Percentiles rank a stretch among this genome's conserved stretches.
Conservation (phyloP, 2,797 vertebrate genomes). For the Megaceryle alcyon region DNA sequence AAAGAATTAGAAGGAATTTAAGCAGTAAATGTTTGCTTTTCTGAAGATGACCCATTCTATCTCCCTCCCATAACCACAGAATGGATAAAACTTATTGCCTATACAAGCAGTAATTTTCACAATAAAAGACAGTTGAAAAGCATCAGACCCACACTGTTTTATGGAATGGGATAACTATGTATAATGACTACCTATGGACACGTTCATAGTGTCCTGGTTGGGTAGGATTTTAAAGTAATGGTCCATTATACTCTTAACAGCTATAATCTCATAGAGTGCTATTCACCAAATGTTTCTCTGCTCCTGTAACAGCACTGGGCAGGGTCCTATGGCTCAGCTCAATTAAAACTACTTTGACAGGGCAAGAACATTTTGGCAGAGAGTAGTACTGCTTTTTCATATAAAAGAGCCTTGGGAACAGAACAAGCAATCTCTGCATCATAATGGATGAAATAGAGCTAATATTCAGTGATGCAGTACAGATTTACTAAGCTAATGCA, state of each 20-base stretch:
- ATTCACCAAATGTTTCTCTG: slow-evolving; percentile 33
- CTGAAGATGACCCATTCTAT: neutral
- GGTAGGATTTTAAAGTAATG: slow-evolving; percentile 49
- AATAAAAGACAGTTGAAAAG: neutral
- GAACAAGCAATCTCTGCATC: slow-evolving; percentile 36
- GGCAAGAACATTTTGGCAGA: slow-evolving; percentile 58
- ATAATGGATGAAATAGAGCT: slow-evolving; percentile 59
- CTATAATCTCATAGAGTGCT: slow-evolving; percentile 29
- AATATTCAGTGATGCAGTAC: slow-evolving; percentile 62
- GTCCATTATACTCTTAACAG: slow-evolving; percentile 43
- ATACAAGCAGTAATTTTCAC: neutral
- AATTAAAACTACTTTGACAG: slow-evolving; percentile 70
- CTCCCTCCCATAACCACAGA: neutral
- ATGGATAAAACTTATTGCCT: neutral
- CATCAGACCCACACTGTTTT: neutral
- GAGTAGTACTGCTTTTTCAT: slow-evolving; percentile 46
- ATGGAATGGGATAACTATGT: slow-evolving; percentile 7
- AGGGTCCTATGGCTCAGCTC: slow-evolving; percentile 52
- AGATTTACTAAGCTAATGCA: slow-evolving; percentile 46
- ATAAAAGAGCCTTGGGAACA: slow-evolving; percentile 63
- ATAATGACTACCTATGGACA: slow-evolving; percentile 21
- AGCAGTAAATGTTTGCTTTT: neutral
- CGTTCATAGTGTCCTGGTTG: slow-evolving; percentile 20
- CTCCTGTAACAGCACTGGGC: neutral
- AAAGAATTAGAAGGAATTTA: neutral